A percentile compares a stretch with the other conserved stretches of the same genome.
These are phyloP conservation scores for Hecatera dysodea DNA, from an alignment of 2,888 invertebrate species.

Conservation along the genomic window DNA sequence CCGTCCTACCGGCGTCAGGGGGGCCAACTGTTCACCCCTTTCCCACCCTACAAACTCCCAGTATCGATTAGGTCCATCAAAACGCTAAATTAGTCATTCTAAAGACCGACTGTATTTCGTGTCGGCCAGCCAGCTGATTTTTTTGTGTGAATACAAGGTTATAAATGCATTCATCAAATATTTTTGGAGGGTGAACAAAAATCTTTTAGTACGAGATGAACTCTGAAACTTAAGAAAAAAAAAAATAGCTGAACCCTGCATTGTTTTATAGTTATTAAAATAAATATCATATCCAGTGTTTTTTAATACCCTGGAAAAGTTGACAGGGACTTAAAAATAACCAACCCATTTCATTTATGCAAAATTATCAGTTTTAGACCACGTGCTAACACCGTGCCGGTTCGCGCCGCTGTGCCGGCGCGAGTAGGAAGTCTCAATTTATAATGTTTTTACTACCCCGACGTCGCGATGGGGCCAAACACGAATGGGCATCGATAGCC, in stretches of 20 bases:
- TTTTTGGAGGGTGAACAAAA: not conserved
- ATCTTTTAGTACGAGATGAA: not conserved
- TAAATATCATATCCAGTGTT: not conserved
- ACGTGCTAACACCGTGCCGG: conserved; percentile 16
- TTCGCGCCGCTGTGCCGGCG: conserved; percentile 41
- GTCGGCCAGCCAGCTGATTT: not conserved
- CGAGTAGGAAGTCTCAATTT: conserved; percentile 33
- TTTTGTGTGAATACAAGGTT: not conserved
- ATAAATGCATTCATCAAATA: not conserved
- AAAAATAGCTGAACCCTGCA: not conserved
- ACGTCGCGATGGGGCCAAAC: not conserved
- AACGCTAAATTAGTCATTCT: conserved; percentile 17
- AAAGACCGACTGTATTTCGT: not conserved
- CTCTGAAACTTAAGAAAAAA: not conserved
- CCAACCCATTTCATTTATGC: not conserved
- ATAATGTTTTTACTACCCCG: conserved; percentile 20
- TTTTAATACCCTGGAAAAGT: not conserved
- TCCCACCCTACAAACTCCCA: conserved; percentile 14
- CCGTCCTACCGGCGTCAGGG: conserved; percentile 18
- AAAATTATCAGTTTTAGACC: not conserved
- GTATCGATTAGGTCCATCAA: conserved; percentile 35
- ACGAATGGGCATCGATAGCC: not conserved
- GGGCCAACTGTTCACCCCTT: conserved; percentile 23
- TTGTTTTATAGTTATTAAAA: not conserved
- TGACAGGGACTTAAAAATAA: not conserved